Percentiles rank a stretch among this genome's conserved stretches.
phyloP scores from a whole-genome alignment of 2,888 invertebrate genomes.

The Drosophila histrio region DNA sequence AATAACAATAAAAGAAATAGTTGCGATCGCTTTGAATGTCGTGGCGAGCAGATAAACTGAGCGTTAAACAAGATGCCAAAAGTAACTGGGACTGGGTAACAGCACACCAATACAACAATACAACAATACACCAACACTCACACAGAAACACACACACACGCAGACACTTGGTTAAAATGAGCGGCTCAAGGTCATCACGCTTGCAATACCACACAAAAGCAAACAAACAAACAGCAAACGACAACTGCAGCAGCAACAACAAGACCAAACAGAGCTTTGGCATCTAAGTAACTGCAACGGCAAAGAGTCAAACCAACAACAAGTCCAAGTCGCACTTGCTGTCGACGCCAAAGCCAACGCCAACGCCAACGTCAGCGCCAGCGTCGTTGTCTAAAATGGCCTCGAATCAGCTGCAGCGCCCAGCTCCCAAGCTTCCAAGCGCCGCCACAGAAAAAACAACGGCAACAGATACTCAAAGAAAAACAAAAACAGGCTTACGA shows the following conservation, averaged over 20 bases:
- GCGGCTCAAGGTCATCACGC: conserved; percentile 80
- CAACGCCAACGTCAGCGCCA: conserved; percentile 26
- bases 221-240: conserved; percentile 41
- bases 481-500: conserved; percentile 74
- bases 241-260: conserved; percentile 29
- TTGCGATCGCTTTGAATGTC: conserved; percentile 49
- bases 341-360: conserved; percentile 47
- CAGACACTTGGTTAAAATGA: conserved; percentile 70
- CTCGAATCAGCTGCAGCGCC: conserved; percentile 68
- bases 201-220: conserved; percentile 68
- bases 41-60: conserved; percentile 38
- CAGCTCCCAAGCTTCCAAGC: conserved; percentile 44
- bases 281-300: conserved; percentile 65
- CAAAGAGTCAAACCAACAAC: conserved; percentile 47
- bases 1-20: conserved; percentile 31
- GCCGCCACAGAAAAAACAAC: conserved; percentile 12
- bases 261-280: conserved; percentile 50
- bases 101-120: conserved; percentile 10
- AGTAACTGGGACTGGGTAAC: conserved; percentile 75
- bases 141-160: conserved; percentile 13
- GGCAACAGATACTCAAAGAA: conserved; percentile 19
- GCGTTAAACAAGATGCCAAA: conserved; percentile 63
- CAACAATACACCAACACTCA: conserved; percentile 17
- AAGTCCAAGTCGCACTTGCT: conserved; percentile 64
- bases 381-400: conserved; percentile 62